Conservation (phyloP, 1,140 invertebrate species). For the Stenopsyche tienmushanensis region DNA sequence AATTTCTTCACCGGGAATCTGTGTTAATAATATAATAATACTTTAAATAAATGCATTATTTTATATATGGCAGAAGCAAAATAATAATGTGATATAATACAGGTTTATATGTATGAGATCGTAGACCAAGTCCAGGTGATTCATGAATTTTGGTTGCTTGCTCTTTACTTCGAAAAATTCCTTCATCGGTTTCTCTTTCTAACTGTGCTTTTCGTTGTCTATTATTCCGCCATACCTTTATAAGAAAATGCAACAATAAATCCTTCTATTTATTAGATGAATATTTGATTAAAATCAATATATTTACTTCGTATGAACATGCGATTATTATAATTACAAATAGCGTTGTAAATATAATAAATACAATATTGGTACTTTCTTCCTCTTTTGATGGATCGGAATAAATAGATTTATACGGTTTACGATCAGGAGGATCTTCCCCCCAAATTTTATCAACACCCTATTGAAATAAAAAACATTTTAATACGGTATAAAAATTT, state of each 20-base stretch:
- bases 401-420: conserved; percentile 71
- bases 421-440: conserved; percentile 72
- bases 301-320: conserved; percentile 60
- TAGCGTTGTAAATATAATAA: conserved; percentile 67
- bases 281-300: not conserved
- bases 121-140: conserved; percentile 49
- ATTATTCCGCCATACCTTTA: conserved; percentile 61
- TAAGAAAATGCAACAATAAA: conserved; percentile 15
- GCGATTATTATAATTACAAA: conserved; percentile 67
- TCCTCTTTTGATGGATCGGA: conserved; percentile 71
- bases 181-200: conserved; percentile 68
- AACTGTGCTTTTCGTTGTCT: conserved; percentile 65
- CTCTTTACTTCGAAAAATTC: conserved; percentile 66
- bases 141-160: conserved; percentile 64
- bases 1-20: conserved; percentile 49
- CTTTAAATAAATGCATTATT: too few relatives aligned
- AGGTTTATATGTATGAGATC: conserved; percentile 47
- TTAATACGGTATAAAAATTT: too few relatives aligned
- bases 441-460: conserved; percentile 76
- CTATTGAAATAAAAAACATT: too few relatives aligned
- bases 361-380: conserved; percentile 73
- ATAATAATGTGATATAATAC: conserved; percentile 44
- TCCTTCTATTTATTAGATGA: conserved; percentile 1
- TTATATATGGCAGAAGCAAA: not conserved
- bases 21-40: not conserved